A percentile compares a stretch with the other conserved stretches of the same genome.
These are phyloP conservation scores for Herpetotheres cachinnans DNA, from an alignment of 2,113 vertebrate species.

Conservation along the genomic window DNA sequence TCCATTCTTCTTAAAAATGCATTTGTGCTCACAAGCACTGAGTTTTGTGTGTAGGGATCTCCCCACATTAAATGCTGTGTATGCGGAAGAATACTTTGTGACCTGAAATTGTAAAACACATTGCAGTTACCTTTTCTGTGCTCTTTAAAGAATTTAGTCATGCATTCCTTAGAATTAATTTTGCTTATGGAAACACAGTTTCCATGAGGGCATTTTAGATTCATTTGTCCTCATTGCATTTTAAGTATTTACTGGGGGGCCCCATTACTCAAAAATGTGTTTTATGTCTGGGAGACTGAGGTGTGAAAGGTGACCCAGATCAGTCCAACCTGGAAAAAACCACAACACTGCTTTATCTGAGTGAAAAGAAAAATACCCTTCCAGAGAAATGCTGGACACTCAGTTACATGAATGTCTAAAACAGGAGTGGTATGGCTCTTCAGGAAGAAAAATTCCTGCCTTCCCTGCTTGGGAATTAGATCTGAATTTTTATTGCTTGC, in stretches of 20 bases:
- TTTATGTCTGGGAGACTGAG: background rate
- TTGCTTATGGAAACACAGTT: background rate
- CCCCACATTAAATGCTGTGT: background rate
- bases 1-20: background rate
- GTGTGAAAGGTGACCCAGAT: background rate
- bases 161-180: background rate
- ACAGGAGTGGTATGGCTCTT: background rate
- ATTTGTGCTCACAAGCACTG: background rate
- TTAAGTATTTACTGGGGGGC: background rate
- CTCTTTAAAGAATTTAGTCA: background rate
- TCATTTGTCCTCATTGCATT: background rate
- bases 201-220: background rate
- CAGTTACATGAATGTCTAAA: background rate
- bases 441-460: background rate
- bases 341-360: background rate
- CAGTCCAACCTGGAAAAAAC: background rate
- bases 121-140: background rate
- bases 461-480: background rate
- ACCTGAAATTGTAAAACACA: background rate
- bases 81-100: background rate
- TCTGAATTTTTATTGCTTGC: background rate
- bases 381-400: background rate
- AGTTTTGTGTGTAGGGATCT: background rate
- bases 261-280: background rate
- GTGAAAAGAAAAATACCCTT: background rate